Percentiles rank a stretch among this genome's conserved stretches.
These are phyloP conservation scores for Leptopilina drosophilae DNA, from an alignment of 2,888 invertebrate genomes.

Conservation along the genomic window DNA sequence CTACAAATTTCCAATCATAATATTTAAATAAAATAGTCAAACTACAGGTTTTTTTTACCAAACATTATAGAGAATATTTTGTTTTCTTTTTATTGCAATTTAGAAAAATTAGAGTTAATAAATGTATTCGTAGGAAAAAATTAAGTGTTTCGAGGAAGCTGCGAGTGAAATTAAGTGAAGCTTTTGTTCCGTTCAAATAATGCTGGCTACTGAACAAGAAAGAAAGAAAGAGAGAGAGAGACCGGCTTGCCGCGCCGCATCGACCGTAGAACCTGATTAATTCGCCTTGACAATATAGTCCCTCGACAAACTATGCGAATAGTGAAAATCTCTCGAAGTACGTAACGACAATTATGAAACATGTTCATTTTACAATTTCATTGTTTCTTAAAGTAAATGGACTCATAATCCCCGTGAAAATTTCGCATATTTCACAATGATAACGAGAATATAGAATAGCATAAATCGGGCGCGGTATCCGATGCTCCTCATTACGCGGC, in stretches of 20 bases:
- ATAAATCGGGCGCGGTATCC: conserved; percentile 67
- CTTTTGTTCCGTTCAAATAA: conserved; percentile 4
- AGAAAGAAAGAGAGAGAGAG: no score
- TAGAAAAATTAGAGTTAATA: conserved; percentile 7
- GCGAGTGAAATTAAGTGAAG: conserved; percentile 13
- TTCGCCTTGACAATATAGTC: conserved; percentile 57
- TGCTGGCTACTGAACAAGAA: not conserved
- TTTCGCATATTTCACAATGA: conserved; percentile 62
- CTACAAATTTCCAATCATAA: no score
- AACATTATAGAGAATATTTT: no score
- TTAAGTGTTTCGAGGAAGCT: conserved; percentile 1
- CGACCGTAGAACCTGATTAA: conserved; percentile 51
- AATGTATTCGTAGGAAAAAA: not conserved
- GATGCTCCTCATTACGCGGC: conserved; percentile 61
- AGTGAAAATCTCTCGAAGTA: conserved; percentile 68
- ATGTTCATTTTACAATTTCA: conserved; percentile 19
- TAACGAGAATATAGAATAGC: conserved; percentile 66
- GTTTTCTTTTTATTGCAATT: no score
- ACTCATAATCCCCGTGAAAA: conserved; percentile 36
- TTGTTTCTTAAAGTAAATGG: not conserved
- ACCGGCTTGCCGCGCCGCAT: conserved; percentile 46
- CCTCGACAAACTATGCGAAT: conserved; percentile 42
- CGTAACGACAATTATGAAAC: conserved; percentile 64
- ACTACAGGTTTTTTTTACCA: no score
- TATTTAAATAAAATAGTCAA: no score